Conservation (phyloP, 2,797 vertebrate genomes). For the Halcyon leucocephala region DNA sequence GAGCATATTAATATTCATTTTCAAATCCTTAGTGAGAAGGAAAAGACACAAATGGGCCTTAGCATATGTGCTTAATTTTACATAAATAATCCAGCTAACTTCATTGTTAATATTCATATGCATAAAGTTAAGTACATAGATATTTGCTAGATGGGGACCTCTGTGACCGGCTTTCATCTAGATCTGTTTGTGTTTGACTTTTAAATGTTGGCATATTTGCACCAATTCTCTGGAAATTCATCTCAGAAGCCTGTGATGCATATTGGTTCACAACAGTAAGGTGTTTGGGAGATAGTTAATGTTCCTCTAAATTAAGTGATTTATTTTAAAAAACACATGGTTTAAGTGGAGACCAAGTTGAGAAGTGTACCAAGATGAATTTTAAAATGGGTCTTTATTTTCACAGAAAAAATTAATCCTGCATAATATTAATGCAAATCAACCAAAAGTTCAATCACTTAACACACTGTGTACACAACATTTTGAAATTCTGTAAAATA, state of each 20-base stretch:
- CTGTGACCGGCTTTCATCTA: not conserved
- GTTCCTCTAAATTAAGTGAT: not conserved
- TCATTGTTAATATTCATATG: not conserved
- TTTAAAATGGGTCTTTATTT: not conserved
- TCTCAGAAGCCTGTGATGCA: not conserved
- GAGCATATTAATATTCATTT: slow-evolving; percentile 28
- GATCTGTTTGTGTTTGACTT: not conserved
- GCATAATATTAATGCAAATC: not conserved
- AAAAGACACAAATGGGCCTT: slow-evolving; percentile 10
- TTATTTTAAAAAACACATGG: not conserved
- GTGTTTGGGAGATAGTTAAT: not conserved
- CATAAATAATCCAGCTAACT: slow-evolving; percentile 11
- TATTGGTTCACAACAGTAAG: not conserved
- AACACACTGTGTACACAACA: not conserved
- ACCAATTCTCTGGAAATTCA: not conserved
- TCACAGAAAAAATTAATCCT: not conserved
- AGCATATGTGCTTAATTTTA: slow-evolving; percentile 31
- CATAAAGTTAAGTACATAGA: not conserved
- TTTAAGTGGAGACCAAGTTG: not conserved
- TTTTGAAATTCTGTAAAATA: not conserved
- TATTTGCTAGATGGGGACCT: slow-evolving; percentile 1
- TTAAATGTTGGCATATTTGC: not conserved
- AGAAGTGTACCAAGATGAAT: not conserved
- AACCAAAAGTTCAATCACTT: not conserved
- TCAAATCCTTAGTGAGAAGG: not conserved